These are phyloP conservation scores for Bombus pyrosoma DNA, from an alignment of 1,140 invertebrate genomes.

Conservation along the genomic window DNA sequence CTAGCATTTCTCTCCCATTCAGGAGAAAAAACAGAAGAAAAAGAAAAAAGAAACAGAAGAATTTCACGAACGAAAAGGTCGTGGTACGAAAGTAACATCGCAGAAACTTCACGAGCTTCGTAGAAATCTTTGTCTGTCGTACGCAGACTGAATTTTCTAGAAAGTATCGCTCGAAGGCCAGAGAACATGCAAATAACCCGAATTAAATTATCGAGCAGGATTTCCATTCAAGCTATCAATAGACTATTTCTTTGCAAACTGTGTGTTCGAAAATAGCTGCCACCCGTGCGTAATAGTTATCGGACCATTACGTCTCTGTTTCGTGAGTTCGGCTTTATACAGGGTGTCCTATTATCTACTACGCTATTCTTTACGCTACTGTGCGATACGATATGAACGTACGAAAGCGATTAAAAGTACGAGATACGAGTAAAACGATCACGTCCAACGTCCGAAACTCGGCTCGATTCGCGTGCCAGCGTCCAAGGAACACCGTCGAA, in stretches of 20 bases:
- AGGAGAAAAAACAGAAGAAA: background rate
- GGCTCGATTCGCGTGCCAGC: background rate
- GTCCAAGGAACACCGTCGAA: background rate
- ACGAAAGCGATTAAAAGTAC: too few species aligned
- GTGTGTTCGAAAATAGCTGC: background rate
- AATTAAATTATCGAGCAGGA: too few species aligned
- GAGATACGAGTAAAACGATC: too few species aligned
- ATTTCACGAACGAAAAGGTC: too few species aligned
- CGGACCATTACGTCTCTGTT: background rate
- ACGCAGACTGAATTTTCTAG: background rate
- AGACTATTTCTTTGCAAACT: conserved; percentile 1
- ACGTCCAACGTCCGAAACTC: too few species aligned
- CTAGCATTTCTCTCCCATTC: background rate
- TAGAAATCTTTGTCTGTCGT: background rate
- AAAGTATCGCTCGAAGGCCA: background rate
- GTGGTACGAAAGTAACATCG: background rate
- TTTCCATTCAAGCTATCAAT: background rate
- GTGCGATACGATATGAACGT: too few species aligned
- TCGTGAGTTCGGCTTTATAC: background rate
- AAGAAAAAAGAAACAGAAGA: too few species aligned
- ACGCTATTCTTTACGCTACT: too few species aligned
- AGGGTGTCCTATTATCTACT: background rate
- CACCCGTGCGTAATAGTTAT: background rate
- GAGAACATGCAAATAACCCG: background rate
- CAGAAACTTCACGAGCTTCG: background rate